Base-by-base conservation (phyloP, 2,888 invertebrate genomes). In the Octodonta nipae region DNA sequence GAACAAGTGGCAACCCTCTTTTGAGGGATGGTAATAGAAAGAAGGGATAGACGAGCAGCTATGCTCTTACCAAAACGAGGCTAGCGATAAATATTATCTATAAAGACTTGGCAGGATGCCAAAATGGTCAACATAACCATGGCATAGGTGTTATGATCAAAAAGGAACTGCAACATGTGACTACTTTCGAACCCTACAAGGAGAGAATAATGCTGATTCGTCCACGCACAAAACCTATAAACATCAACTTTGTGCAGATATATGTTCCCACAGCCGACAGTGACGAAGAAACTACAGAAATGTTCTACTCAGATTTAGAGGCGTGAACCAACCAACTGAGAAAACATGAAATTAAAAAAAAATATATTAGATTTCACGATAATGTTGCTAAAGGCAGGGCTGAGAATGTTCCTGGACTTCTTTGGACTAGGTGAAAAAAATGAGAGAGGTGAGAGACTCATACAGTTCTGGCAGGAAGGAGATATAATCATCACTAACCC, bases 1-100 rank as follows among this genome's bases (percentile, higher is more conserved):
- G 67, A 66, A 22, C 15, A 26, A 5, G 10, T 20, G 15, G 32
- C 15, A 24, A 14, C 10, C 25, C 30, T 61, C 33, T 58, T 57
- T 0, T 44, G 47, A 0, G 57, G 50, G 0, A 46, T 45, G n/a
- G 0, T 40, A 47, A 33, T 43, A 61, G 26, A 2, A 31, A 10
- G 10, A 26, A 6, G 10, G 26, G 5, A 11, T 26, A 10, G 26
- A 10, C 5, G 6, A 26, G 26, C 26, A 26, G 26, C 26, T 10
- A 11, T n/a, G n/a, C n/a, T n/a, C 26, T n/a, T 11, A 26, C 12
- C 10, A 26, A 5, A 5, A 5, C 12, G 10, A 26, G 26, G 26
- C 26, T 26, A 11, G 12, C n/a, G 26, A 26, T 26, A 26, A 26
- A 26, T n/a, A 10, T 10, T 26, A 26, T 26, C n/a, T n/a, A n/a